Evolutionary conservation across 2,113 vertebrate species (phyloP), one percentile per base, ranked within the genome.

Genomic region (Xyrauchen texanus): DNA sequence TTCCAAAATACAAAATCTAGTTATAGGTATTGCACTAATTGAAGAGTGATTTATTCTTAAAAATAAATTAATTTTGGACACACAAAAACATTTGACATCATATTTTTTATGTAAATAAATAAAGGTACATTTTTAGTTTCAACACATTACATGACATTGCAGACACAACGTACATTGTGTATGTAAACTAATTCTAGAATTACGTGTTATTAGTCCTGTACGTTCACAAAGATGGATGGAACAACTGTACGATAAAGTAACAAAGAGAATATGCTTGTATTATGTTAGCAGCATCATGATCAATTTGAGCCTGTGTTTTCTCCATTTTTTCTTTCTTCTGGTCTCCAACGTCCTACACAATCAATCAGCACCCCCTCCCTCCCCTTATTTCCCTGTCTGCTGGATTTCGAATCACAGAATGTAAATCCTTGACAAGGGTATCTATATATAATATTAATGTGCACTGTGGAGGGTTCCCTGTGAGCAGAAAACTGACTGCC

Each of bases 401-500:
- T 94, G 91, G 92, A 94, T 94, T 95, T 91, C 52, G 84, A 94
- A 95, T 96, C 91, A 91, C 90, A 66, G 87, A 91, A 94, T 96
- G 95, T 94, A 96, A 96, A 96, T 95, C 92, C 92, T 93, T 94
- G 96, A 96, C 97, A 99, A 95, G 94, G 95, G 93, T 95, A 97
- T 98, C 96, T 96, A 95, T 98, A 98, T 96, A 96, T 96, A 98
- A 96, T 98, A 97, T 97, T 97, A 96, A 97, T 96, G 94, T 94
- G 84, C 85, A 78, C 93, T 81, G 85, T 90, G 91, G 92, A 94
- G 92, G 92, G 92, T 93, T 94, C 90, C 89, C 91, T 89, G 88
- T 90, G 92, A 92, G 90, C 91, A 84, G 80, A 82, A 86, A 68
- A 90, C 92, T 86, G 86, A 89, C 92, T 94, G 94, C 95, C 95